These are phyloP conservation scores for Hippocampus kuda DNA, from an alignment of 2,797 vertebrate species.

Conservation along the genomic window DNA sequence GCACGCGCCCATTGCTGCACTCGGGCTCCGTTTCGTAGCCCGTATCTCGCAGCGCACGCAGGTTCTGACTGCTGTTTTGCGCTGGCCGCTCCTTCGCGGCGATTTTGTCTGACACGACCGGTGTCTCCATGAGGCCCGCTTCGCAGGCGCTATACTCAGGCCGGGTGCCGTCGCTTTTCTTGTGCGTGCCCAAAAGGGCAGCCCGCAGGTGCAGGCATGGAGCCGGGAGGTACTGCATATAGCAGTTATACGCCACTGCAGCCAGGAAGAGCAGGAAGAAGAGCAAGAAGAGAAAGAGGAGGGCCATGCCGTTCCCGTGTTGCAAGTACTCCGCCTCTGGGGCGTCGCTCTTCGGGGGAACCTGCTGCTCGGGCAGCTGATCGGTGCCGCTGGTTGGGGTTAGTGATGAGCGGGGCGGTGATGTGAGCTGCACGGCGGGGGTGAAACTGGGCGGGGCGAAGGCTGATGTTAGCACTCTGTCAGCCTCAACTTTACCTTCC, in stretches of 20 bases:
- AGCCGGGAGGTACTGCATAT: conserved; percentile 86
- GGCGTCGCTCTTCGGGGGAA: conserved; percentile 63
- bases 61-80: conserved; percentile 75
- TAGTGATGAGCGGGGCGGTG: conserved; percentile 43
- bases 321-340: conserved; percentile 76
- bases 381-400: conserved; percentile 50
- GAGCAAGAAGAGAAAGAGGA: conserved; percentile 84
- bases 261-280: conserved; percentile 84
- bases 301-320: conserved; percentile 70
- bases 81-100: conserved; percentile 58
- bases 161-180: conserved; percentile 59
- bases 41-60: conserved; percentile 77
- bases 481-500: conserved; percentile 70
- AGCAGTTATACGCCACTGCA: conserved; percentile 87
- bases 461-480: conserved; percentile 54
- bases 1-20: conserved; percentile 74
- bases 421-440: conserved; percentile 47
- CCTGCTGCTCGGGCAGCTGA: conserved; percentile 50
- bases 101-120: conserved; percentile 64
- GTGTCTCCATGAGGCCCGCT: conserved; percentile 75
- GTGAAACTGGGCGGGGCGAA: conserved; percentile 51
- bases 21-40: conserved; percentile 92
- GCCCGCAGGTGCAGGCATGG: conserved; percentile 82
- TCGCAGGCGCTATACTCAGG: conserved; percentile 80
- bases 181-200: conserved; percentile 73